phyloP scores from a whole-genome alignment of 2,888 invertebrate genomes.

The Drosophila ezoana region DNA sequence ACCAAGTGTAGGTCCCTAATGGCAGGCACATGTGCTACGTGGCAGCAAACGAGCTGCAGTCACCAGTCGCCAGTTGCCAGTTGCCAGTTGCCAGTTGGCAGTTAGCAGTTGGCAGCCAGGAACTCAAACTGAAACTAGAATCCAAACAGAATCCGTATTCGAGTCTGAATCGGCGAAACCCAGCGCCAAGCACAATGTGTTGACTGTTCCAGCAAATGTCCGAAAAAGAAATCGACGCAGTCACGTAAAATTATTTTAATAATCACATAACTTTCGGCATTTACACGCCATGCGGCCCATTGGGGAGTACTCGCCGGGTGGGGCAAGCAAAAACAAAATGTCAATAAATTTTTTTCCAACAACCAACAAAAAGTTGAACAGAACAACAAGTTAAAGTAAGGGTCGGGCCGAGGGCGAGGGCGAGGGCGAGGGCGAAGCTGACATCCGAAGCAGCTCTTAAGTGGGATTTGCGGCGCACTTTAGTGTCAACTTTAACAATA shows the following conservation, averaged over 20 bases:
- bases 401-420: not conserved
- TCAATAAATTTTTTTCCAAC: conserved; percentile 64
- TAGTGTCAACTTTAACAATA: conserved; percentile 80
- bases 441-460: conserved; percentile 66
- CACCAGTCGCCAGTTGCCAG: conserved; percentile 9
- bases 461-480: conserved; percentile 79
- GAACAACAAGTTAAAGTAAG: conserved; percentile 34
- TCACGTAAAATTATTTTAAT: conserved; percentile 80
- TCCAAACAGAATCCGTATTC: conserved; percentile 25
- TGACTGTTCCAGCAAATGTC: conserved; percentile 53
- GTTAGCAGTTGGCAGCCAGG: conserved; percentile 17
- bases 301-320: conserved; percentile 48
- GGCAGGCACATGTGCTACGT: conserved; percentile 76
- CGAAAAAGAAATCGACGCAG: conserved; percentile 77
- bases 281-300: conserved; percentile 73
- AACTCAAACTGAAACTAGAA: conserved; percentile 29
- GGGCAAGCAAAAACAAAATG: conserved; percentile 57
- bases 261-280: conserved; percentile 80
- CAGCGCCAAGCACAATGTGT: conserved; percentile 31
- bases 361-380: conserved; percentile 27
- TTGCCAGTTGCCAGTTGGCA: not conserved
- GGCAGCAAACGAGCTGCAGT: conserved; percentile 75
- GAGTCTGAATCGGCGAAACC: not conserved
- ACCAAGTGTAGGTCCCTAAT: conserved; percentile 76
- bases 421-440: conserved; percentile 15